A percentile compares a stretch with the other conserved stretches of the same genome.
Evolutionary conservation across 2,888 invertebrate genomes (phyloP).

Genomic region (Ochropacha duplaris): DNA sequence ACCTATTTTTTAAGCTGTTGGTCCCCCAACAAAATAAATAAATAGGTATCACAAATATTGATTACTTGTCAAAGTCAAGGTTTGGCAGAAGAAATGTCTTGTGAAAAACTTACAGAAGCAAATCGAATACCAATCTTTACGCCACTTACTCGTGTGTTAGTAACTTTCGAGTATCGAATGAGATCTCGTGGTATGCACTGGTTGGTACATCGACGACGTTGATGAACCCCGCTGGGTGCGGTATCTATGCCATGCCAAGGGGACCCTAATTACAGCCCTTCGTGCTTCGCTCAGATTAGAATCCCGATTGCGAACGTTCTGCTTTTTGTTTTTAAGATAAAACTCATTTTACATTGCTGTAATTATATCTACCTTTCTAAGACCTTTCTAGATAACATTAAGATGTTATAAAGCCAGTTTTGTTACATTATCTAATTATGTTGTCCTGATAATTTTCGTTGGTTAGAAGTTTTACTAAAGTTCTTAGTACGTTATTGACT

Average conservation of each 20-base stretch:
- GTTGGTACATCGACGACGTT: slow-evolving; percentile 32
- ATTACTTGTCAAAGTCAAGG: too few species aligned
- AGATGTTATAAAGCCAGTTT: too few species aligned
- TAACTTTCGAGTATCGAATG: background rate
- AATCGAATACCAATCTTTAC: background rate
- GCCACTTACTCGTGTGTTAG: background rate
- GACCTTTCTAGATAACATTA: background rate
- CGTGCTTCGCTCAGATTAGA: slow-evolving; percentile 45
- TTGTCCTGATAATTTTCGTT: too few species aligned
- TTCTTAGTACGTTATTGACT: too few species aligned
- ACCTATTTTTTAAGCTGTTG: too few species aligned
- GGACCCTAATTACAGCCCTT: slow-evolving; percentile 59
- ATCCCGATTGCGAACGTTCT: slow-evolving; percentile 33
- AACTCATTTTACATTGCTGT: slow-evolving; percentile 6
- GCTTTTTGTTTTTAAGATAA: slow-evolving; percentile 22
- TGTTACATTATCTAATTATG: too few species aligned
- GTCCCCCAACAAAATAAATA: too few species aligned
- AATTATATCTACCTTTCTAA: slow-evolving; percentile 16
- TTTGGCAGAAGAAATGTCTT: too few species aligned
- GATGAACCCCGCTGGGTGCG: slow-evolving; percentile 54
- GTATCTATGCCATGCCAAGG: slow-evolving; percentile 38
- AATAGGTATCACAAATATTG: too few species aligned
- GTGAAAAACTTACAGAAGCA: background rate
- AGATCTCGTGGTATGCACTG: background rate
- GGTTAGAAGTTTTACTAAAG: too few species aligned